Evolutionary conservation across 2,113 vertebrate genomes (phyloP), one percentile per base, ranked within the genome.

Genomic region (Scopus umbretta): DNA sequence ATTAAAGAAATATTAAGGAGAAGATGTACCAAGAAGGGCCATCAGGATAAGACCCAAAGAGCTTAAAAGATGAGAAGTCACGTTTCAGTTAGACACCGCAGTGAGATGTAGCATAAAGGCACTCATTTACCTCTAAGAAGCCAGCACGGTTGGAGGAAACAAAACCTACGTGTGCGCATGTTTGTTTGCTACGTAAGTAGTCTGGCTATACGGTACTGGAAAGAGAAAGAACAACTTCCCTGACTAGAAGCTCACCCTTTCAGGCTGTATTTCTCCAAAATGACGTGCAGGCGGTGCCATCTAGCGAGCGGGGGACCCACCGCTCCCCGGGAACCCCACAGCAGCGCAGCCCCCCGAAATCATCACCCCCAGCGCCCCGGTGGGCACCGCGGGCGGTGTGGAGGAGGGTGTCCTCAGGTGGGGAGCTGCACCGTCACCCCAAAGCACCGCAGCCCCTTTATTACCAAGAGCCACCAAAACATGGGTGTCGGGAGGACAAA

Each of bases 261-360:
- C 38, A 6, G 49, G 26, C 1, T 0, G 9, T 0, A 1, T 30
- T 27, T 43, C 47, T 8, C 19, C 4, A 6, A 13, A 26, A 7
- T 13, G 4, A 7, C 7, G 20, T 14, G 72, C 16, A 8, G 19
- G 3, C 91, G 91, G 27, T 84, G 95, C 97, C 98, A 96, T 34
- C 98, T 98, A 96, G 94, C 26, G 97, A 76, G 40, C 23, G 56
- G 65, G 75, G 68, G 12, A 11, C 19, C 88, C 47, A 5, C 42
- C 13, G 42, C 42, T 43, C 42, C 42, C 42, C 42, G 42, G 42
- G 42, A 43, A 43, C 42, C 42, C 42, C 42, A 5, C 42, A 14
- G 42, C 42, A 43, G 10, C 42, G 42, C 42, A 42, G 42, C 42
- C 42, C 42, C 42, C 42, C 42, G 42, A 14, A 11, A 14, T 14